Conservation (phyloP, 2,113 vertebrate genomes). For the Drymodes brunneopygia region DNA sequence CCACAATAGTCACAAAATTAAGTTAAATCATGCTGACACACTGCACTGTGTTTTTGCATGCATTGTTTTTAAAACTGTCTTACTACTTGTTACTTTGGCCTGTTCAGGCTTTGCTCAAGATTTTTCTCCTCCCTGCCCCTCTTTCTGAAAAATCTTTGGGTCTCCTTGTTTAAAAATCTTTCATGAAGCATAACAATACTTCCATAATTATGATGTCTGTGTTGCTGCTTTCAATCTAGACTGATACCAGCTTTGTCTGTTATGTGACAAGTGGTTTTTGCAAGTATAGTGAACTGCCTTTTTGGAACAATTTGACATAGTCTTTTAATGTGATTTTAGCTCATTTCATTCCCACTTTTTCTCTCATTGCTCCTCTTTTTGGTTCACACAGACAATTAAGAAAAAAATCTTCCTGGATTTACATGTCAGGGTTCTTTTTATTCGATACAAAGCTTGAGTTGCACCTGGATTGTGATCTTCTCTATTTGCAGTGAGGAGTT, state of each 20-base stretch:
- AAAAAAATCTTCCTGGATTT: neutral
- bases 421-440: neutral
- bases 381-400: neutral
- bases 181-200: neutral
- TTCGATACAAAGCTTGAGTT: neutral
- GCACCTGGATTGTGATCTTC: neutral
- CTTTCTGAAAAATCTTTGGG: neutral
- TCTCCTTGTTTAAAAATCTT: neutral
- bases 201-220: neutral
- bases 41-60: neutral
- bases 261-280: rapidly evolving
- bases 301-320: neutral
- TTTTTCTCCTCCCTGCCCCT: neutral
- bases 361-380: neutral
- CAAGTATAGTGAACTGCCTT: neutral
- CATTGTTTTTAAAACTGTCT: neutral
- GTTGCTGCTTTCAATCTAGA: neutral
- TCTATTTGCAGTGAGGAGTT: neutral
- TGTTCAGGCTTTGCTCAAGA: neutral
- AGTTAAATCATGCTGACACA: neutral
- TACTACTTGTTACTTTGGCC: neutral
- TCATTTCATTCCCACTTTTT: neutral
- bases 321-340: neutral
- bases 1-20: neutral
- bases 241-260: neutral